Percentiles rank a stretch among this genome's conserved stretches.
Conservation (phyloP, 2,888 invertebrate genomes). For the Xanthia togata region DNA sequence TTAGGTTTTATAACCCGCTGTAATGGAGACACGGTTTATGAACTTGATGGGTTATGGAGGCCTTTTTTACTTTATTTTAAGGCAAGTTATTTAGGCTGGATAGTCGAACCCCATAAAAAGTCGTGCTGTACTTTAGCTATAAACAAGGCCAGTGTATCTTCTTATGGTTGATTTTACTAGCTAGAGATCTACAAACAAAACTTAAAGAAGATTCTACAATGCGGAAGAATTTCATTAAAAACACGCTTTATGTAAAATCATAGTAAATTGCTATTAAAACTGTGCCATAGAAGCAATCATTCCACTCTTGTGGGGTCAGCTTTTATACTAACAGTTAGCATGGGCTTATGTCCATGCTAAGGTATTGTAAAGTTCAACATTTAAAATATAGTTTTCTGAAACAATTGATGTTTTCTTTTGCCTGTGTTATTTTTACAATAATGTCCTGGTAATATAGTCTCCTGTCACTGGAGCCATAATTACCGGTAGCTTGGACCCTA, state of each 20-base stretch:
- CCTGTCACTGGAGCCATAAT: background rate
- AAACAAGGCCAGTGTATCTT: background rate
- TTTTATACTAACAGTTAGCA: background rate
- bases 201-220: no score
- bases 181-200: background rate
- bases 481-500: background rate
- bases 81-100: constrained; percentile 21
- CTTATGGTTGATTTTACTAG: background rate
- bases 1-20: constrained; percentile 46
- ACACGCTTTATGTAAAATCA: background rate
- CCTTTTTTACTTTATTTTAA: constrained; percentile 38
- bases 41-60: constrained; percentile 41
- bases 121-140: background rate
- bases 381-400: background rate
- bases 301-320: background rate
- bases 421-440: background rate
- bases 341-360: background rate
- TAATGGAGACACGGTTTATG: constrained; percentile 51
- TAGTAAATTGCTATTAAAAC: background rate
- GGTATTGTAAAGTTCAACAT: no score
- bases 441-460: background rate
- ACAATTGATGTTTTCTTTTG: no score
- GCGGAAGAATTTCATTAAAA: background rate
- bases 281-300: background rate
- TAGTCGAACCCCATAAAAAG: constrained; percentile 7